phyloP scores from a whole-genome alignment of 2,888 invertebrate genomes.

The Listrodromus nycthemerus region DNA sequence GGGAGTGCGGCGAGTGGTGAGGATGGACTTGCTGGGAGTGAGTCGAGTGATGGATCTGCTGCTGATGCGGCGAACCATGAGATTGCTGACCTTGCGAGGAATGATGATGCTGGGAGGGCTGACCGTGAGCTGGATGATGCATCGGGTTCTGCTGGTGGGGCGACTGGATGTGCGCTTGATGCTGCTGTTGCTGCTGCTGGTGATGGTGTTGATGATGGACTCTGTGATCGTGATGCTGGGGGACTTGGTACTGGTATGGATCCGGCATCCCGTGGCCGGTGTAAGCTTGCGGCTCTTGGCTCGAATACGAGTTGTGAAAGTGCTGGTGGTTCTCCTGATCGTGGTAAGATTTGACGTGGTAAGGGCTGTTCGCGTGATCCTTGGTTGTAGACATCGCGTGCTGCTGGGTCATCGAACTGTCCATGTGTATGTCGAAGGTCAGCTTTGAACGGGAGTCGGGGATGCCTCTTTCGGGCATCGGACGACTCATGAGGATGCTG shows the following conservation, averaged over 20 bases:
- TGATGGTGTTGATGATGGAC: conserved; percentile 66
- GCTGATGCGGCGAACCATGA: conserved; percentile 65
- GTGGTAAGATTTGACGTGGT: conserved; percentile 77
- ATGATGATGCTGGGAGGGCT: conserved; percentile 67
- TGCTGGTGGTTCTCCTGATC: conserved; percentile 82
- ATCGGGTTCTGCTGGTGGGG: conserved; percentile 82
- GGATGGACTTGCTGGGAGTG: conserved; percentile 69
- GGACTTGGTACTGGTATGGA: conserved; percentile 80
- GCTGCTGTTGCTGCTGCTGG: conserved; percentile 81
- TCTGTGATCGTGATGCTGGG: conserved; percentile 73
- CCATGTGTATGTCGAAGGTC: conserved; percentile 82
- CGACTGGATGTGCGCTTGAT: conserved; percentile 70
- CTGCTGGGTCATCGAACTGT: conserved; percentile 83
- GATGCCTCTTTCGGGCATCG: conserved; percentile 75
- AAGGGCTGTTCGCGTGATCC: conserved; percentile 72
- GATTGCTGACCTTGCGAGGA: conserved; percentile 83
- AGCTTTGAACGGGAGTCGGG: conserved; percentile 76
- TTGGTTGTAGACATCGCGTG: conserved; percentile 78
- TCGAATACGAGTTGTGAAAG: conserved; percentile 76
- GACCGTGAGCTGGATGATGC: conserved; percentile 75
- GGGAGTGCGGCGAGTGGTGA: conserved; percentile 72
- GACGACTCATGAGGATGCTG: conserved; percentile 66
- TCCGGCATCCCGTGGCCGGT: conserved; percentile 76
- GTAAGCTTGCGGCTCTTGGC: conserved; percentile 77
- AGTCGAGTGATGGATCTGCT: conserved; percentile 75